phyloP scores from a whole-genome alignment of 2,888 invertebrate genomes.

The Ornithoptera alexandrae region DNA sequence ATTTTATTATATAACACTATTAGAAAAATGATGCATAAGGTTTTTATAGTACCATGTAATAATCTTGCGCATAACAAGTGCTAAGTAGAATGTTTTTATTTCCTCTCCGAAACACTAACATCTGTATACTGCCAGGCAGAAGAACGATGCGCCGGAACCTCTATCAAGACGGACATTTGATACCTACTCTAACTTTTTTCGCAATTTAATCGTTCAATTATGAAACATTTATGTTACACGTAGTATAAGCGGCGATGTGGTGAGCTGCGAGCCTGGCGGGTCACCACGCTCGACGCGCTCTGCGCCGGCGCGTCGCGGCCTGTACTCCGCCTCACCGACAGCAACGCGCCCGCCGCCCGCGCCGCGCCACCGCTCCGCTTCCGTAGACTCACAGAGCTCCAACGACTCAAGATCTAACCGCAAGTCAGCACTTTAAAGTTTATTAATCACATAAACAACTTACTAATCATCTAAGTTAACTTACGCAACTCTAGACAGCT shows the following conservation, averaged over 20 bases:
- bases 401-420: slow-evolving; percentile 90
- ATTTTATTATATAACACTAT: slow-evolving; percentile 26
- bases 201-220: neutral
- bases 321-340: slow-evolving; percentile 86
- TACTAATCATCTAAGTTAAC: neutral
- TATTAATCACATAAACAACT: neutral
- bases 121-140: too few species aligned
- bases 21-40: too few species aligned
- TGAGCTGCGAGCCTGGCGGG: slow-evolving; percentile 72
- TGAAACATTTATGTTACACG: neutral
- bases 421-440: slow-evolving; percentile 72
- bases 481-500: too few species aligned
- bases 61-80: neutral
- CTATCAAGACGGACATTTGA: too few species aligned
- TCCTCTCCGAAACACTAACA: neutral
- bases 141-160: too few species aligned
- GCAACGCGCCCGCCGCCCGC: slow-evolving; percentile 88
- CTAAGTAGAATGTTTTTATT: neutral
- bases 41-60: too few species aligned
- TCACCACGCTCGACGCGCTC: slow-evolving; percentile 91
- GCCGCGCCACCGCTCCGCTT: slow-evolving; percentile 85
- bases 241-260: slow-evolving; percentile 70
- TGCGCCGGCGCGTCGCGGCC: slow-evolving; percentile 86
- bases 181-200: too few species aligned
- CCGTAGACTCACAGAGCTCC: slow-evolving; percentile 93